Percentiles rank a stretch among this genome's conserved stretches.
Evolutionary conservation across 2,113 vertebrate species (phyloP).

Genomic region (Petromus typicus): DNA sequence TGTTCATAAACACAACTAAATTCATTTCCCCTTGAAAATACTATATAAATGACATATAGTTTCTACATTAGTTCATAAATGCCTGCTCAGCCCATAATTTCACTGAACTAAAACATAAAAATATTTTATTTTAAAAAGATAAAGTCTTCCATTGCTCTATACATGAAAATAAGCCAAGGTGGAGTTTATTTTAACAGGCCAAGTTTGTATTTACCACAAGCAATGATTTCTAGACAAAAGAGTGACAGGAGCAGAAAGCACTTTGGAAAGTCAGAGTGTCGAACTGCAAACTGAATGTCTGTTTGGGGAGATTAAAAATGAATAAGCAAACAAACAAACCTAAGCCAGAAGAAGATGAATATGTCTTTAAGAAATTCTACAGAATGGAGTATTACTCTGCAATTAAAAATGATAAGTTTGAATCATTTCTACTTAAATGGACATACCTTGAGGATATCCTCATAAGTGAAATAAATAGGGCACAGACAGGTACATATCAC

Average conservation of each 20-base stretch:
- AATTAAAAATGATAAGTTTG: too few relatives aligned
- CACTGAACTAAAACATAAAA: conserved; percentile 9
- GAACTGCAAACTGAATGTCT: not conserved
- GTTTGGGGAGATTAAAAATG: not conserved
- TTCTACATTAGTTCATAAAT: conserved; percentile 27
- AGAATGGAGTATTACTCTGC: too few relatives aligned
- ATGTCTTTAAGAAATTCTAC: conserved; percentile 8
- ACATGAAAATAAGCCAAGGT: not conserved
- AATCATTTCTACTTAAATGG: too few relatives aligned
- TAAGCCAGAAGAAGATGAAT: not conserved
- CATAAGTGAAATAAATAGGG: too few relatives aligned
- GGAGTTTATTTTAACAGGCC: not conserved
- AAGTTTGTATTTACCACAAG: not conserved
- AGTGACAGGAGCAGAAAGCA: not conserved
- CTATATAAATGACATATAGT: not conserved
- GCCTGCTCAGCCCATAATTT: not conserved
- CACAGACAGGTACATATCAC: too few relatives aligned
- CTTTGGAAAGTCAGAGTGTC: not conserved
- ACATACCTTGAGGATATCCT: too few relatives aligned
- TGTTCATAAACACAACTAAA: not conserved
- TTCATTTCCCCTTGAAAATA: not conserved
- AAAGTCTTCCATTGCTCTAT: conserved; percentile 14
- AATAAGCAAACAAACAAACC: not conserved
- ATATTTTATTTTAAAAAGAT: not conserved
- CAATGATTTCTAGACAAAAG: not conserved